Evolutionary conservation across 1,140 invertebrate genomes (phyloP).

Genomic region (Drosophila arawakana): DNA sequence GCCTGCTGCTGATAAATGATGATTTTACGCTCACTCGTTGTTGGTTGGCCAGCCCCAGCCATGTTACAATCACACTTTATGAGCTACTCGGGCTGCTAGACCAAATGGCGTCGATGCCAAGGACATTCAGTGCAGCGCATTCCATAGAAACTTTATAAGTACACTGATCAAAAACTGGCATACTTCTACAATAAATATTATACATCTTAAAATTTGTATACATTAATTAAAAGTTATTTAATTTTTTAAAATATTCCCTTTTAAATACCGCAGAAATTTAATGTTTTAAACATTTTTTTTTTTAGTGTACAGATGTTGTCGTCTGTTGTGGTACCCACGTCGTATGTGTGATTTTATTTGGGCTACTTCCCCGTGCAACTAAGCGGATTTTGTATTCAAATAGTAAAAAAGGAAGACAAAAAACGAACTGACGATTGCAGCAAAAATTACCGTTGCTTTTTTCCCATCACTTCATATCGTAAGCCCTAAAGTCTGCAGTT

Average conservation of each 20-base stretch:
- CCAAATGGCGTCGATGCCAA: slow-evolving; percentile 44
- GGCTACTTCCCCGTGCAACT: slow-evolving; percentile 46
- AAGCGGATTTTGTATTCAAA: slow-evolving; percentile 80
- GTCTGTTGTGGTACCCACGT: slow-evolving; percentile 14
- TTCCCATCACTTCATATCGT: slow-evolving; percentile 35
- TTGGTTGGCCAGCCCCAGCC: slow-evolving; percentile 48
- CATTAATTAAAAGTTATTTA: no score
- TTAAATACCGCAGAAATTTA: no score
- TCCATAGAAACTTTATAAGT: slow-evolving; percentile 22
- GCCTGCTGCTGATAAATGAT: slow-evolving; percentile 73
- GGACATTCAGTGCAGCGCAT: slow-evolving; percentile 34
- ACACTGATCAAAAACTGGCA: slow-evolving; percentile 14
- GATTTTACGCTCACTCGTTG: slow-evolving; percentile 66
- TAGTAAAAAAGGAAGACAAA: slow-evolving; percentile 40
- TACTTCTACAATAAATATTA: not conserved
- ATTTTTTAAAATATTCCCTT: no score
- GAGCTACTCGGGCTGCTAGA: slow-evolving; percentile 48
- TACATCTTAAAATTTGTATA: no score
- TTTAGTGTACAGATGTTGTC: not conserved
- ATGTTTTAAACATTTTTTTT: no score
- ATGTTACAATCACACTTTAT: slow-evolving; percentile 75
- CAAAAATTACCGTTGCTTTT: slow-evolving; percentile 57
- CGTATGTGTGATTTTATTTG: slow-evolving; percentile 53
- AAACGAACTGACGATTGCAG: slow-evolving; percentile 72
- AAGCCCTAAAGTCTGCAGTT: slow-evolving; percentile 72